A percentile compares a stretch with the other conserved stretches of the same genome.
These are phyloP conservation scores for Drosophila ezoana DNA, from an alignment of 2,888 invertebrate species.

Conservation along the genomic window DNA sequence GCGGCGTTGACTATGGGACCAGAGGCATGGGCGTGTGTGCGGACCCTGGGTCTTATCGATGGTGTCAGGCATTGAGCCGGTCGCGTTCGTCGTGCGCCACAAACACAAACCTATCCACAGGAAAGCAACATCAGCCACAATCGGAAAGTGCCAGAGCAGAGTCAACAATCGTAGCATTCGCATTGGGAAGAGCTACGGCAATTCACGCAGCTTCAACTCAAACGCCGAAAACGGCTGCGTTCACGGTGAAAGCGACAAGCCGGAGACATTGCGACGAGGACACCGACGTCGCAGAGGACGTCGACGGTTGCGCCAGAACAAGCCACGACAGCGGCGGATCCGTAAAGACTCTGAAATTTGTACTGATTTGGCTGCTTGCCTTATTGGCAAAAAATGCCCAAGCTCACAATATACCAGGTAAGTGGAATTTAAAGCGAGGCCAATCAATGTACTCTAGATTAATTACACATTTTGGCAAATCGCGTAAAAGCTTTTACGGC, in stretches of 20 bases:
- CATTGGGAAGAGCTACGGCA: conserved; percentile 44
- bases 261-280: conserved; percentile 51
- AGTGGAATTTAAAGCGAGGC: conserved; percentile 42
- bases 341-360: conserved; percentile 73
- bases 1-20: conserved; percentile 92
- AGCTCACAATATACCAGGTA: conserved; percentile 85
- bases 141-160: conserved; percentile 39
- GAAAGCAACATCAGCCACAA: conserved; percentile 49
- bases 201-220: conserved; percentile 49
- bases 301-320: conserved; percentile 33
- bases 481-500: conserved; percentile 6
- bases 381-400: conserved; percentile 81
- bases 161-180: conserved; percentile 34
- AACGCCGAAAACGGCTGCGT: conserved; percentile 56
- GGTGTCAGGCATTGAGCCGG: conserved; percentile 88
- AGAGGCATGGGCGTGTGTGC: conserved; percentile 96
- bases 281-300: conserved; percentile 57
- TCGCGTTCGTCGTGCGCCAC: conserved; percentile 86
- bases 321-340: conserved; percentile 46
- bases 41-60: conserved; percentile 91
- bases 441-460: conserved; percentile 2
- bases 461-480: conserved; percentile 36
- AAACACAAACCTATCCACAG: conserved; percentile 65
- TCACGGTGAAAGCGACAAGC: conserved; percentile 69
- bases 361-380: conserved; percentile 80